Percentiles rank a stretch among this genome's conserved stretches.
Evolutionary conservation across 2,888 invertebrate genomes (phyloP).

Genomic region (Eubasilissa splendida): DNA sequence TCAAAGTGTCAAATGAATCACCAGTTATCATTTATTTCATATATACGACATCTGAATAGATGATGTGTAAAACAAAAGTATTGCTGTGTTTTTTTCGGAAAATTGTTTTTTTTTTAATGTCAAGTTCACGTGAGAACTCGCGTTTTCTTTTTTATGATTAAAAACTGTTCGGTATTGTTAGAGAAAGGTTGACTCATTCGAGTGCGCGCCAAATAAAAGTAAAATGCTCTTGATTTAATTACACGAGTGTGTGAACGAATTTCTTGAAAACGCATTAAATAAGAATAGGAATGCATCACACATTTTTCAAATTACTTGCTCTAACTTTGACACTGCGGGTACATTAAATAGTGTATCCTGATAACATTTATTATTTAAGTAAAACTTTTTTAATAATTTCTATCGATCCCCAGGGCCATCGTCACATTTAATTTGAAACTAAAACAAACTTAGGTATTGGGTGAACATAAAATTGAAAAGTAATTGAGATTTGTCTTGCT

Average conservation of each 20-base stretch:
- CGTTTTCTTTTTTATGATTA: slow-evolving; percentile 42
- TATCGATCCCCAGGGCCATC: too few species aligned
- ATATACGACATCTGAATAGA: not conserved
- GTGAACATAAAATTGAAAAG: too few species aligned
- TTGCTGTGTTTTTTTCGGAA: slow-evolving; percentile 42
- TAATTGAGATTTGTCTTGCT: too few species aligned
- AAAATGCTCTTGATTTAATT: slow-evolving; percentile 21
- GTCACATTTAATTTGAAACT: too few species aligned
- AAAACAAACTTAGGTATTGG: too few species aligned
- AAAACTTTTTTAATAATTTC: too few species aligned
- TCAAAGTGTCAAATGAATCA: slow-evolving; percentile 42
- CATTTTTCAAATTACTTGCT: too few species aligned
- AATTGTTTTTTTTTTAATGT: slow-evolving; percentile 51
- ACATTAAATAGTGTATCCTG: too few species aligned
- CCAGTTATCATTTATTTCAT: slow-evolving; percentile 32
- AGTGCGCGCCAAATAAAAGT: slow-evolving; percentile 26
- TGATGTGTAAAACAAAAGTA: slow-evolving; percentile 50
- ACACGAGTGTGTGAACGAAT: slow-evolving; percentile 23
- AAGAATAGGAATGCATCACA: not conserved
- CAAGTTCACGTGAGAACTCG: slow-evolving; percentile 55
- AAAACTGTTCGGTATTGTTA: slow-evolving; percentile 36
- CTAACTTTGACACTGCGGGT: too few species aligned
- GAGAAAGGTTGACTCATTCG: slow-evolving; percentile 3
- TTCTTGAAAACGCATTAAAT: slow-evolving; percentile 13
- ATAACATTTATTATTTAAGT: too few species aligned